These are phyloP conservation scores for Cosmia pyralina DNA, from an alignment of 2,888 invertebrate species.

Conservation along the genomic window DNA sequence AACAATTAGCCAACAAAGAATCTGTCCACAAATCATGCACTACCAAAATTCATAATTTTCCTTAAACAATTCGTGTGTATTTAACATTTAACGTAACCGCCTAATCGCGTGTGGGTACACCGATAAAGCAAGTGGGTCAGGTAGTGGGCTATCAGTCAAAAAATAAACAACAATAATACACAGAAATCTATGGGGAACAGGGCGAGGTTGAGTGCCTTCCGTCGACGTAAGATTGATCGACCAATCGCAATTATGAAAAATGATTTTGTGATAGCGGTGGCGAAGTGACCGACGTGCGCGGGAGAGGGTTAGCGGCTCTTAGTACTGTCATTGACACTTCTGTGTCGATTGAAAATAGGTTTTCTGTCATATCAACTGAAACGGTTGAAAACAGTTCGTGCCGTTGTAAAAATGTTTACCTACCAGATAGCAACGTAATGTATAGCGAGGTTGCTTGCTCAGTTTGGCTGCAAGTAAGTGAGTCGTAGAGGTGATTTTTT, in stretches of 20 bases:
- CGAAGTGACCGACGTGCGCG: constrained; percentile 61
- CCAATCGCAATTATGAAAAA: constrained; percentile 87
- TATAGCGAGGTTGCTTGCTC: background rate
- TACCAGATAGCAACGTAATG: no score
- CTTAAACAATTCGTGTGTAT: constrained; percentile 63
- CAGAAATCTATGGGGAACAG: constrained; percentile 75
- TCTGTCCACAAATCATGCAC: constrained; percentile 52
- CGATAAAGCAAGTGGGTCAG: constrained; percentile 81
- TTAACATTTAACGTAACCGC: constrained; percentile 61
- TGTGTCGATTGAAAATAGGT: background rate
- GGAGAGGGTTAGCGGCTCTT: constrained; percentile 15
- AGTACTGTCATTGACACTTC: background rate
- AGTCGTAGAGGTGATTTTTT: background rate
- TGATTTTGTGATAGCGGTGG: constrained; percentile 78
- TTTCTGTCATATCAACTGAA: no score
- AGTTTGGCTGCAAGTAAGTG: background rate
- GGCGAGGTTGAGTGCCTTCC: constrained; percentile 86
- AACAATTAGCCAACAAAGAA: constrained; percentile 46
- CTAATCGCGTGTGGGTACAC: constrained; percentile 77
- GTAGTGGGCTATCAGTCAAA: constrained; percentile 82
- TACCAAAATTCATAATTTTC: constrained; percentile 58
- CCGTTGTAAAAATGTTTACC: background rate
- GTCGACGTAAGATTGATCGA: constrained; percentile 86
- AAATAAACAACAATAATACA: constrained; percentile 83
- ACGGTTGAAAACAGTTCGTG: background rate